Conservation (phyloP, 1,140 invertebrate species). For the Ostrea denselamellosa region DNA sequence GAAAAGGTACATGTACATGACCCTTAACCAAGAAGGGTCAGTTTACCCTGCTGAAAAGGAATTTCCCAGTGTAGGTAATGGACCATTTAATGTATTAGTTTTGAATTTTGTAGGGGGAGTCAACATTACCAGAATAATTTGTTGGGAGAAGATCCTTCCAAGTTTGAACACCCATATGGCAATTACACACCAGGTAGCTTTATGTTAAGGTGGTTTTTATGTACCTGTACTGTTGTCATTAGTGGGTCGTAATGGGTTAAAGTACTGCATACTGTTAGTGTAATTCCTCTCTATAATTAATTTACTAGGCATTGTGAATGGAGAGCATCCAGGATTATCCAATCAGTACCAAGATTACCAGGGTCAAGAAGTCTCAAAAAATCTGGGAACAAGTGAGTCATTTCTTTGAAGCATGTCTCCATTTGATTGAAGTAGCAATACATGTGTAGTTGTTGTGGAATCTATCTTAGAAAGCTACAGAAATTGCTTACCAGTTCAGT, state of each 20-base stretch:
- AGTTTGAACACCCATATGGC: background rate
- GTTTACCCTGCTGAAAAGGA: too few species aligned
- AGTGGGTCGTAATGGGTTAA: background rate
- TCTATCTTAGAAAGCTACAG: too few species aligned
- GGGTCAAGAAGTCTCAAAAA: background rate
- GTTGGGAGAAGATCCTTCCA: background rate
- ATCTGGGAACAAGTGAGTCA: conserved; percentile 8
- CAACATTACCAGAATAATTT: conserved; percentile 33
- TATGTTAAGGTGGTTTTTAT: background rate
- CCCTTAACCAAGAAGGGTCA: too few species aligned
- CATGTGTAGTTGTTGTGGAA: too few species aligned
- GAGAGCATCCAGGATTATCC: conserved; percentile 42
- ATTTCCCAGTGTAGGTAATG: too few species aligned
- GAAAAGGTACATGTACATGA: too few species aligned
- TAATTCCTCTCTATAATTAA: background rate
- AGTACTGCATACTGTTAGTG: too few species aligned
- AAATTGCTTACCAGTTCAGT: too few species aligned
- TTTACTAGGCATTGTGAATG: conserved; percentile 47
- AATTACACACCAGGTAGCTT: conserved; percentile 3
- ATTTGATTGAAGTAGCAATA: too few species aligned
- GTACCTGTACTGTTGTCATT: background rate
- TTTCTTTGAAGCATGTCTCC: too few species aligned
- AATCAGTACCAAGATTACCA: conserved; percentile 18
- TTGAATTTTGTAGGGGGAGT: background rate
- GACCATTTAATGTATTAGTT: too few species aligned